A percentile compares a stretch with the other conserved stretches of the same genome.
phyloP scores from a whole-genome alignment of 2,797 vertebrate genomes.

The Ctenosaura bakeri region DNA sequence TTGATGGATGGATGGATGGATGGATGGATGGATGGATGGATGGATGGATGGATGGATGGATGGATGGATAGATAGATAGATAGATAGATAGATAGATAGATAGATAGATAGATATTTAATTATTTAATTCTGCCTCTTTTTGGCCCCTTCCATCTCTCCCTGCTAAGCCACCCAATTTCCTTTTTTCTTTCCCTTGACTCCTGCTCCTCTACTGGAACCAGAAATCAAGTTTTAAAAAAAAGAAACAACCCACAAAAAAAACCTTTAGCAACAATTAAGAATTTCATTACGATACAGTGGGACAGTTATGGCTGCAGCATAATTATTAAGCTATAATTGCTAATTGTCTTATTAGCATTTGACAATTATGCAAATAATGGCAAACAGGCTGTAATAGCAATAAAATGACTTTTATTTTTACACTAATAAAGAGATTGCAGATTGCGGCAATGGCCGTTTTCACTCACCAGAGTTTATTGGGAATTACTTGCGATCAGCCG shows the following conservation, averaged over 20 bases:
- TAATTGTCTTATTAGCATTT: constrained; percentile 80
- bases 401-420: constrained; percentile 56
- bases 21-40: no score
- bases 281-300: constrained; percentile 75
- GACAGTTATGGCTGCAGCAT: constrained; percentile 65
- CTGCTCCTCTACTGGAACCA: constrained; percentile 25
- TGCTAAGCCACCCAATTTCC: not conserved
- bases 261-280: constrained; percentile 76
- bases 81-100: no score
- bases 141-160: not conserved
- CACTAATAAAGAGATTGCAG: constrained; percentile 53
- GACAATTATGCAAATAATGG: constrained; percentile 78
- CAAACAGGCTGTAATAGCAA: constrained; percentile 72
- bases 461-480: constrained; percentile 27
- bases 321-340: constrained; percentile 78
- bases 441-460: constrained; percentile 22
- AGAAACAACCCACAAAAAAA: constrained; percentile 51
- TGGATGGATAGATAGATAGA: no score
- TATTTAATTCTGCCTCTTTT: not conserved
- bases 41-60: no score
- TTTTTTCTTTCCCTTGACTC: not conserved
- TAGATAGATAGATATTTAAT: no score
- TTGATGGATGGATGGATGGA: not conserved
- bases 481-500: not conserved
- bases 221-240: constrained; percentile 37